phyloP scores from a whole-genome alignment of 2,113 vertebrate species.

The Sisor rabdophorus region DNA sequence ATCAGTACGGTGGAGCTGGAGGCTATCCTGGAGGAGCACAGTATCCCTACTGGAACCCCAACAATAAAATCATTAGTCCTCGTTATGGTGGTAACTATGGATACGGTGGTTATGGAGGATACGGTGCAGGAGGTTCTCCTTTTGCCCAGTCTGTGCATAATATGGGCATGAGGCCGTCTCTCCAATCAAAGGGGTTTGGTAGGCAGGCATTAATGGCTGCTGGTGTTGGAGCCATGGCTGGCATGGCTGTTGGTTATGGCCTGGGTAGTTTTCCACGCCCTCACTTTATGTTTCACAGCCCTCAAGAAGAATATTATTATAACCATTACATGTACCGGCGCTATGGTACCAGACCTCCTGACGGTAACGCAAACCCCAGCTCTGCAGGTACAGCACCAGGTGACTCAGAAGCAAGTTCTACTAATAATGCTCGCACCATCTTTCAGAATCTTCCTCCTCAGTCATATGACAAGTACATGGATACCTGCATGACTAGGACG shows the following conservation, averaged over 20 bases:
- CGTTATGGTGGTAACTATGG: slow-evolving; percentile 64
- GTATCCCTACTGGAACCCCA: slow-evolving; percentile 71
- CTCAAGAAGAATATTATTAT: slow-evolving; percentile 67
- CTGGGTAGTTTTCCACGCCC: slow-evolving; percentile 67
- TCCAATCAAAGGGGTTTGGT: slow-evolving; percentile 66
- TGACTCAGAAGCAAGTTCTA: slow-evolving; percentile 43
- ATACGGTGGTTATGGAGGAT: slow-evolving; percentile 52
- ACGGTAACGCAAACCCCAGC: slow-evolving; percentile 24
- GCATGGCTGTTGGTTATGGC: slow-evolving; percentile 71
- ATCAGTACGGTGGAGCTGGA: slow-evolving; percentile 41
- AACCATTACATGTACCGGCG: slow-evolving; percentile 71
- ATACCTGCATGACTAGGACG: slow-evolving; percentile 62
- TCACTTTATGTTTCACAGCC: slow-evolving; percentile 61
- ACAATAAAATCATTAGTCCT: slow-evolving; percentile 68
- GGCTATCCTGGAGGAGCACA: slow-evolving; percentile 40
- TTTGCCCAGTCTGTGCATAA: slow-evolving; percentile 61
- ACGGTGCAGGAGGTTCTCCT: slow-evolving; percentile 61
- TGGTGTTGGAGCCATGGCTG: slow-evolving; percentile 62
- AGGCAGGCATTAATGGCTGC: slow-evolving; percentile 63
- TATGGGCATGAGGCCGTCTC: slow-evolving; percentile 58
- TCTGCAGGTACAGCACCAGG: slow-evolving; percentile 22
- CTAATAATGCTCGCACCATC: slow-evolving; percentile 60
- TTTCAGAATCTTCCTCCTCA: slow-evolving; percentile 46
- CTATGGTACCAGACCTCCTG: slow-evolving; percentile 54
- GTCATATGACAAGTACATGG: slow-evolving; percentile 65